phyloP scores from a whole-genome alignment of 2,888 invertebrate species.

The Chesias legatella region DNA sequence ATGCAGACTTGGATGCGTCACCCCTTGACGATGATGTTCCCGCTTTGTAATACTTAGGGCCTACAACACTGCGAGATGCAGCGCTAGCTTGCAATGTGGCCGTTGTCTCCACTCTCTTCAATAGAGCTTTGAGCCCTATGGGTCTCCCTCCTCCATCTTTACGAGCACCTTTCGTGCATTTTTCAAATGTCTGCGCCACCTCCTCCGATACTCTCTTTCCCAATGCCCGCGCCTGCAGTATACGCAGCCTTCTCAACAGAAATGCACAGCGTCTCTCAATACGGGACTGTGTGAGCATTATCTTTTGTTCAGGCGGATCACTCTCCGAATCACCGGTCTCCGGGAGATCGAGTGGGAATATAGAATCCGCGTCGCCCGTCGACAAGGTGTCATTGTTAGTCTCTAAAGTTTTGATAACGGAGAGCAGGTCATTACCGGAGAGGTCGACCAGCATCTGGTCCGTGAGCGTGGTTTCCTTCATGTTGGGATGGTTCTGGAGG shows the following conservation, averaged over 20 bases:
- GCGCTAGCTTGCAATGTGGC: conserved; percentile 67
- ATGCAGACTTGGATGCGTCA: conserved; percentile 86
- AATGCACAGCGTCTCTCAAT: conserved; percentile 86
- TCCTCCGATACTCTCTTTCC: conserved; percentile 90
- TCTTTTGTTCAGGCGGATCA: conserved; percentile 75
- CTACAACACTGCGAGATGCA: conserved; percentile 55
- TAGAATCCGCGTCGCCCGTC: conserved; percentile 71
- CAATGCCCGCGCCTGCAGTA: conserved; percentile 87
- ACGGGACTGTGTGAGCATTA: conserved; percentile 78
- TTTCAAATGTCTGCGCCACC: conserved; percentile 82
- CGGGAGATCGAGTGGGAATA: conserved; percentile 69
- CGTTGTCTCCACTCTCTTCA: conserved; percentile 69
- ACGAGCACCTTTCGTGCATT: conserved; percentile 87
- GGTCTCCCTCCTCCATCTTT: conserved; percentile 73
- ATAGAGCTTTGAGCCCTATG: conserved; percentile 64
- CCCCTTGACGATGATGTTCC: conserved; percentile 86
- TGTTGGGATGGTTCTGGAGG: conserved; percentile 77
- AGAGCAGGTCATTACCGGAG: conserved; percentile 82
- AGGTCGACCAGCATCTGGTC: conserved; percentile 84
- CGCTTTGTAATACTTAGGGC: conserved; percentile 68
- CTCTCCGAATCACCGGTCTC: conserved; percentile 76
- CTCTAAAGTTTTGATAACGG: conserved; percentile 88
- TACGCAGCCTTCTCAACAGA: conserved; percentile 85
- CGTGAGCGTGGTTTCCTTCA: conserved; percentile 80
- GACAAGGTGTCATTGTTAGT: conserved; percentile 64